Conservation (phyloP, 2,113 vertebrate genomes). For the Sceloporus tristichus region DNA sequence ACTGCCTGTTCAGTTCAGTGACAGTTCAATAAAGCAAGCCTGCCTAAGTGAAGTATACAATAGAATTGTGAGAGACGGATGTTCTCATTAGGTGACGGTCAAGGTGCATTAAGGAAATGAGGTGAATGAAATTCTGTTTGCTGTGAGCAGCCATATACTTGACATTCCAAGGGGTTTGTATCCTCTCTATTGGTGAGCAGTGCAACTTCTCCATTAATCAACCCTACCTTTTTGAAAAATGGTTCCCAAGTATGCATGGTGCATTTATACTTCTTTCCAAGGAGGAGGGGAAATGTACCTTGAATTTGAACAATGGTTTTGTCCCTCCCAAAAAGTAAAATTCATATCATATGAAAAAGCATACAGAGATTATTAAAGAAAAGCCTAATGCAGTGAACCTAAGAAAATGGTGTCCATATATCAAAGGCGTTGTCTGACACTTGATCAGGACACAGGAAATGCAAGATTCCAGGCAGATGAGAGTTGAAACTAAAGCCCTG, state of each 20-base stretch:
- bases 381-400: conserved; percentile 71
- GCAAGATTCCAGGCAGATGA: conserved; percentile 87
- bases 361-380: conserved; percentile 85
- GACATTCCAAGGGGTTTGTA: background rate
- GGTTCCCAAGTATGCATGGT: conserved; percentile 34
- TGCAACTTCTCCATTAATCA: conserved; percentile 50
- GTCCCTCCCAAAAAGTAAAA: conserved; percentile 23
- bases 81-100: conserved; percentile 24
- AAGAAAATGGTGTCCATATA: conserved; percentile 85
- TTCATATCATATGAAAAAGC: conserved; percentile 59
- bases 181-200: conserved; percentile 24
- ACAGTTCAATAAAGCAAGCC: conserved; percentile 33
- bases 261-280: background rate
- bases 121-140: conserved; percentile 15
- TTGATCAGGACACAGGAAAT: conserved; percentile 86
- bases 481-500: conserved; percentile 86
- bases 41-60: conserved; percentile 29
- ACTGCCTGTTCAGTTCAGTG: conserved; percentile 33
- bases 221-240: conserved; percentile 55
- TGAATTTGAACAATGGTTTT: background rate
- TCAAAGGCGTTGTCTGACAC: conserved; percentile 86
- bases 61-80: conserved; percentile 35
- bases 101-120: conserved; percentile 57
- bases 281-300: conserved; percentile 38
- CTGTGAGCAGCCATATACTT: conserved; percentile 14